phyloP scores from a whole-genome alignment of 1,140 invertebrate genomes.

The Drosophila fuyamai region DNA sequence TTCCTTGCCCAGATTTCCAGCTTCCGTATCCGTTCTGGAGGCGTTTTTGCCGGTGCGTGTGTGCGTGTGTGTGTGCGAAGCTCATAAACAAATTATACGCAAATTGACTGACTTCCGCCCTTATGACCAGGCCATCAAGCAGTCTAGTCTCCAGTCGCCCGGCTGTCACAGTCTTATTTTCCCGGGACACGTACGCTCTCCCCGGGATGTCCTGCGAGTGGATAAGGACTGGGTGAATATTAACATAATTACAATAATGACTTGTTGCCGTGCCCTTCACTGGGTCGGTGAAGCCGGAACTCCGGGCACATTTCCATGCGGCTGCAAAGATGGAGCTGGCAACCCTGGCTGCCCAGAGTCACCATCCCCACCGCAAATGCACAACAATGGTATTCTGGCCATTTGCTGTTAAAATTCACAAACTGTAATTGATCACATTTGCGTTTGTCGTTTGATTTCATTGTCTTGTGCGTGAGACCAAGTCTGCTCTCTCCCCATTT shows the following conservation, averaged over 20 bases:
- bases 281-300: constrained; percentile 28
- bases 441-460: constrained; percentile 76
- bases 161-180: constrained; percentile 12
- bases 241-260: constrained; percentile 81
- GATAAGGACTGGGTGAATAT: constrained; percentile 28
- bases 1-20: constrained; percentile 49
- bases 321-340: constrained; percentile 13
- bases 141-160: constrained; percentile 30
- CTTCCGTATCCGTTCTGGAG: constrained; percentile 49
- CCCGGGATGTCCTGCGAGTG: background rate
- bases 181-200: constrained; percentile 15
- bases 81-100: constrained; percentile 80
- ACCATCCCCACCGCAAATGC: constrained; percentile 48
- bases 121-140: constrained; percentile 21
- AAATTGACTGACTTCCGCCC: constrained; percentile 71
- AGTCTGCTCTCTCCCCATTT: constrained; percentile 1
- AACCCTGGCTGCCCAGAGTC: constrained; percentile 5
- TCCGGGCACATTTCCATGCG: constrained; percentile 44
- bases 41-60: constrained; percentile 8
- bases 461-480: constrained; percentile 64
- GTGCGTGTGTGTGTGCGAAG: constrained; percentile 47
- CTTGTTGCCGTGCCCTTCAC: constrained; percentile 54
- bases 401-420: constrained; percentile 67
- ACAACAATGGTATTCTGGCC: constrained; percentile 50
- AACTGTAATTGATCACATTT: constrained; percentile 81